Percentiles rank a stretch among this genome's conserved stretches.
Conservation (phyloP, 2,113 vertebrate genomes). For the Melierax canorus region DNA sequence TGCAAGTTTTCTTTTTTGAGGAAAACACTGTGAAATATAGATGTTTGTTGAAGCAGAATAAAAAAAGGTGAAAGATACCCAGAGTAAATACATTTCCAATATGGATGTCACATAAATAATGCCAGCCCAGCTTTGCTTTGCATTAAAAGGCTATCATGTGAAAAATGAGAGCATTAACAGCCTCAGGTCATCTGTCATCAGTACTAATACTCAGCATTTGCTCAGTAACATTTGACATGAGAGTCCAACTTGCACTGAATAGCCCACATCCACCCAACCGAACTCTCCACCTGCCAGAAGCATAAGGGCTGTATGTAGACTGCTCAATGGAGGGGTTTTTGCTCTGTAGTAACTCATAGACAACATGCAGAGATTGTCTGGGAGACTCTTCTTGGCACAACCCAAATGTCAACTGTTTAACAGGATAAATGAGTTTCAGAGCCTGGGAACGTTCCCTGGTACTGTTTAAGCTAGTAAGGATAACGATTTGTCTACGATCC, state of each 20-base stretch:
- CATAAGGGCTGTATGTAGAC: neutral
- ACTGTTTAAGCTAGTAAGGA: neutral
- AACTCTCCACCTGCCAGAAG: neutral
- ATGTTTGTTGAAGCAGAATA: neutral
- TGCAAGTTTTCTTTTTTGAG: neutral
- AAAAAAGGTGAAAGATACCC: neutral
- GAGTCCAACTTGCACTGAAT: neutral
- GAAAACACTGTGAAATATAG: neutral
- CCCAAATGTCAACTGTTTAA: neutral
- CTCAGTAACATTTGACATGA: neutral
- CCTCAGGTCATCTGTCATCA: neutral
- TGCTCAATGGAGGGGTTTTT: neutral
- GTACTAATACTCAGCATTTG: neutral
- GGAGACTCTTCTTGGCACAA: neutral
- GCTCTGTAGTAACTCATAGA: neutral
- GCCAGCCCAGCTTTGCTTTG: neutral
- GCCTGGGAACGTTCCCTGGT: neutral
- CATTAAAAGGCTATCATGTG: neutral
- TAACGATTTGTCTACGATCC: fast-evolving
- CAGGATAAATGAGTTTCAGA: neutral
- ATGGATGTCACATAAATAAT: neutral
- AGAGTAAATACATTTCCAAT: neutral
- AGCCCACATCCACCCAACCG: neutral
- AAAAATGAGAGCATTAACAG: neutral
- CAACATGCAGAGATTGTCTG: neutral